Conservation (phyloP, 2,113 vertebrate genomes). For the Laticauda laticaudata region DNA sequence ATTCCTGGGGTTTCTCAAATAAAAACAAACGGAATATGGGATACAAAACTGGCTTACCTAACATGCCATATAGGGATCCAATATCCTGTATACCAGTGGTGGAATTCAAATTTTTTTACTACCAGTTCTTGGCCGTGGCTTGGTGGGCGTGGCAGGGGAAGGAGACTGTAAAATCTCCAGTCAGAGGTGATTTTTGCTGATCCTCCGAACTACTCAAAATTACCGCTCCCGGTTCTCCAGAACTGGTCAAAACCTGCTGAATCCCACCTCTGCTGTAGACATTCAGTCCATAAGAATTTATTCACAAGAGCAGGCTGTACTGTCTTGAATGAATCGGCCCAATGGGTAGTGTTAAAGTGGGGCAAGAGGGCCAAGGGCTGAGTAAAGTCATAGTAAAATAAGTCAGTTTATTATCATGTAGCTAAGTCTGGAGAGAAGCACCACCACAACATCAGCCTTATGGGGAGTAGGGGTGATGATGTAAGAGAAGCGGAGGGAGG, state of each 20-base stretch:
- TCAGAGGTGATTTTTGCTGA: no score
- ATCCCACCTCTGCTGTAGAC: neutral
- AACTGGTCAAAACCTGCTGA: no score
- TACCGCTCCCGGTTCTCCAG: no score
- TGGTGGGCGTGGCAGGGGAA: no score
- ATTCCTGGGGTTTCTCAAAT: neutral
- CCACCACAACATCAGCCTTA: no score
- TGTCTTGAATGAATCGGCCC: neutral
- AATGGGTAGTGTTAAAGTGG: neutral
- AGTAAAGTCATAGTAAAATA: neutral
- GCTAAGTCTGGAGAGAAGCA: neutral
- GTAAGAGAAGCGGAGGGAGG: neutral
- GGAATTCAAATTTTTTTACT: no score
- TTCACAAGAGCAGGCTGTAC: neutral
- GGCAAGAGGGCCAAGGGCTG: no score
- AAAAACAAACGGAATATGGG: neutral
- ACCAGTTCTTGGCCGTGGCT: no score
- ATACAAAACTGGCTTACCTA: neutral
- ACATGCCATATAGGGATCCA: neutral
- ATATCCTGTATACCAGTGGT: neutral
- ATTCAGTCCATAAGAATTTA: neutral
- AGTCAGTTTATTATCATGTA: neutral
- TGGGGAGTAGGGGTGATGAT: neutral
- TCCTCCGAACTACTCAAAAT: no score
- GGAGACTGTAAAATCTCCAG: no score